A percentile compares a stretch with the other conserved stretches of the same genome.
Evolutionary conservation across 2,888 invertebrate species (phyloP).

Genomic region (Crioceris asparagi): DNA sequence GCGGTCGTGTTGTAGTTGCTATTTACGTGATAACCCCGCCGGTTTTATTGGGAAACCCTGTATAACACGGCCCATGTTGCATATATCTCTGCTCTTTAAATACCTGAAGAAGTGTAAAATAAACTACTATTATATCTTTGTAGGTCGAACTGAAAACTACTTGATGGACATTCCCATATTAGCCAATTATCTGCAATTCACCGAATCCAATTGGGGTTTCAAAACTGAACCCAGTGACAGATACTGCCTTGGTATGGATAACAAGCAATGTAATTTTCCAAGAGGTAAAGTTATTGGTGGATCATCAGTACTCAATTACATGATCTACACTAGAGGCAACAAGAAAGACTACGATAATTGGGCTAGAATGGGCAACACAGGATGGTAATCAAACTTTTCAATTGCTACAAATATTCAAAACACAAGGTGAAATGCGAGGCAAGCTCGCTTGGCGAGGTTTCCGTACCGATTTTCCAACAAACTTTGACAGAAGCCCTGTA

Average conservation of each 20-base stretch:
- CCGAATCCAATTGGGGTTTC: constrained; percentile 69
- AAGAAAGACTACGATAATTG: constrained; percentile 77
- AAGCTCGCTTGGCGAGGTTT: too few species aligned
- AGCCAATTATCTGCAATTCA: constrained; percentile 61
- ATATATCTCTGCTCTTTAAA: too few species aligned
- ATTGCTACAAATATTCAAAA: too few species aligned
- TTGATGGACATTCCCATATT: constrained; percentile 68
- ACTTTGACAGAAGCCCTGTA: too few species aligned
- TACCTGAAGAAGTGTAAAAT: too few species aligned
- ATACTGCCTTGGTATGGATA: constrained; percentile 64
- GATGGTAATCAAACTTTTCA: constrained; percentile 31
- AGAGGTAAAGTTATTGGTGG: constrained; percentile 59
- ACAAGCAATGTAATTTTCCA: constrained; percentile 67
- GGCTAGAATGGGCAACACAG: constrained; percentile 68
- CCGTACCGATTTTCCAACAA: too few species aligned
- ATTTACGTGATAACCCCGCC: too few species aligned
- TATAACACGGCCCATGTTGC: too few species aligned
- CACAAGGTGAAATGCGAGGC: constrained; percentile 16
- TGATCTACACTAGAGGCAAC: constrained; percentile 87
- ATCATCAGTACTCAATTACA: constrained; percentile 77
- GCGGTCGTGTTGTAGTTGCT: too few species aligned
- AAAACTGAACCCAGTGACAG: constrained; percentile 63
- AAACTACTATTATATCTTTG: too few species aligned
- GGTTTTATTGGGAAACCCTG: too few species aligned
- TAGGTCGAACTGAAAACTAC: constrained; percentile 54